A percentile compares a stretch with the other conserved stretches of the same genome.
These are phyloP conservation scores for Myiopsitta monachus DNA, from an alignment of 2,113 vertebrate species.

Conservation along the genomic window DNA sequence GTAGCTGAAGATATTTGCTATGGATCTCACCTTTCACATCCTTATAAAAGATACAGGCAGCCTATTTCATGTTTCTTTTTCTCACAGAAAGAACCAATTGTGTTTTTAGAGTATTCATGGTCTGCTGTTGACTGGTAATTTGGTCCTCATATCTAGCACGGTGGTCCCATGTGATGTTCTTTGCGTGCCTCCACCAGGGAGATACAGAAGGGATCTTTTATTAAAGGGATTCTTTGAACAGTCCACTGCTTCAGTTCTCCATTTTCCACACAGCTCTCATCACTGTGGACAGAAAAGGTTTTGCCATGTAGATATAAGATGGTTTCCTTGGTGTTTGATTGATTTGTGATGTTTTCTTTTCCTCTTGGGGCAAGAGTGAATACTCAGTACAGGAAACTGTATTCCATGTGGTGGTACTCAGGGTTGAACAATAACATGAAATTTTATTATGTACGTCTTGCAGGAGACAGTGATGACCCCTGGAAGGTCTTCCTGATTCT, in stretches of 20 bases:
- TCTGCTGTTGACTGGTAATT: not conserved
- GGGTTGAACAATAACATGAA: not conserved
- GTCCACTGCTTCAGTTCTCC: not conserved
- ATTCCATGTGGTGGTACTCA: not conserved
- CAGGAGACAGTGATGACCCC: not conserved
- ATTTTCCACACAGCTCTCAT: not conserved
- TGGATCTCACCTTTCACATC: not conserved
- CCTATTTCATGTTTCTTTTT: not conserved
- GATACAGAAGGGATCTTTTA: not conserved
- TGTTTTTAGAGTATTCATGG: not conserved
- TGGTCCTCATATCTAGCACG: not conserved
- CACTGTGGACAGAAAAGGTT: not conserved
- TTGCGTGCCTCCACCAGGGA: not conserved
- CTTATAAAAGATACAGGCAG: not conserved
- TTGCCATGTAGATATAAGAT: not conserved
- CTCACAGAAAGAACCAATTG: not conserved
- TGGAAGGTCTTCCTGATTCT: not conserved
- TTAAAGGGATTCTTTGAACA: not conserved
- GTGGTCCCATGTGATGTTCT: not conserved
- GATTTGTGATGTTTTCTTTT: not conserved
- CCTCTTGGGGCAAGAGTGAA: not conserved
- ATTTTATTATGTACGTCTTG: not conserved
- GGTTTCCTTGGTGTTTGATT: not conserved
- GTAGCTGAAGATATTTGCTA: not conserved
- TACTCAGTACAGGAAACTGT: fast-evolving